Evolutionary conservation across 2,888 invertebrate species (phyloP).

Genomic region (Lasius fuliginosus): DNA sequence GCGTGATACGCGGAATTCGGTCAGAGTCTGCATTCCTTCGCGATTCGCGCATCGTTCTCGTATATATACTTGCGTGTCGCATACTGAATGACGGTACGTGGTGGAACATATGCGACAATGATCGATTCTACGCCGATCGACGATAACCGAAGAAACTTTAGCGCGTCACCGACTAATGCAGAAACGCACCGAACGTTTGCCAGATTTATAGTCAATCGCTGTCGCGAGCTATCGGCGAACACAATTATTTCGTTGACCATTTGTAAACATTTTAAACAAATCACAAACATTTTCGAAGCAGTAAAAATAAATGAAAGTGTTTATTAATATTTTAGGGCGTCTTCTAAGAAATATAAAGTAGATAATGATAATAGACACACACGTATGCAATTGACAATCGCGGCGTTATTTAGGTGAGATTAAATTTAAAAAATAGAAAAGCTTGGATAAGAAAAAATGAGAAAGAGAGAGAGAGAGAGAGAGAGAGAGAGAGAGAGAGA

Average conservation of each 20-base stretch:
- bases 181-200: constrained; percentile 7
- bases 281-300: not conserved
- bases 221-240: constrained; percentile 4
- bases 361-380: not conserved
- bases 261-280: not conserved
- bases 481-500: no score
- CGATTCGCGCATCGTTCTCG: constrained; percentile 24
- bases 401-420: not conserved
- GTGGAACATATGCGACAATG: constrained; percentile 7
- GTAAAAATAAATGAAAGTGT: not conserved
- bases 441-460: not conserved
- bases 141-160: constrained; percentile 26
- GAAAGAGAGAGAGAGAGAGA: not conserved
- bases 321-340: not conserved
- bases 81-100: not conserved
- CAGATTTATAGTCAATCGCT: constrained; percentile 29
- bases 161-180: not conserved
- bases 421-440: not conserved
- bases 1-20: constrained; percentile 57
- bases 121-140: constrained; percentile 6
- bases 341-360: not conserved
- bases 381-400: not conserved
- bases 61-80: not conserved
- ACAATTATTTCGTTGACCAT: not conserved
- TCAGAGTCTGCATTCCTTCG: constrained; percentile 47